Conservation (phyloP, 2,888 invertebrate genomes). For the Rambutsinella grinnellia region DNA sequence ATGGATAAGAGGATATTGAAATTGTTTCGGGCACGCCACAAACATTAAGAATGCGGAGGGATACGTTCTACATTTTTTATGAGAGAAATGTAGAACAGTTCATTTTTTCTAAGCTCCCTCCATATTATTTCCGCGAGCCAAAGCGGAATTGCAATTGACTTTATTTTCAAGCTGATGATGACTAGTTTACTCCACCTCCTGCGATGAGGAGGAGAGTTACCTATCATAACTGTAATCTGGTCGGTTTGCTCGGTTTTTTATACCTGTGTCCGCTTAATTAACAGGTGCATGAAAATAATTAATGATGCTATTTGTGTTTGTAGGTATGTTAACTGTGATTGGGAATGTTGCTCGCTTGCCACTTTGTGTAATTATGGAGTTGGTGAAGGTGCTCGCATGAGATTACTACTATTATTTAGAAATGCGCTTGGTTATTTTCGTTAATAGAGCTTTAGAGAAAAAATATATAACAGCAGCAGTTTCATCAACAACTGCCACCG, state of each 20-base stretch:
- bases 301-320: slow-evolving; percentile 52
- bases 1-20: no score
- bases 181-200: slow-evolving; percentile 40
- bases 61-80: background rate
- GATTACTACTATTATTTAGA: background rate
- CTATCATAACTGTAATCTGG: slow-evolving; percentile 45
- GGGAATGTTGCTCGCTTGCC: slow-evolving; percentile 4
- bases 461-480: background rate
- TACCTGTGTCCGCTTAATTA: slow-evolving; percentile 48
- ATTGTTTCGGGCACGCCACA: no score
- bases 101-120: background rate
- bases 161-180: slow-evolving; percentile 13
- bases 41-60: no score
- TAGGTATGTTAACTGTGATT: slow-evolving; percentile 14
- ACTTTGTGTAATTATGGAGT: background rate
- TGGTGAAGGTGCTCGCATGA: slow-evolving; percentile 15
- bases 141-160: background rate
- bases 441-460: slow-evolving; percentile 18
- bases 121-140: slow-evolving; percentile 20
- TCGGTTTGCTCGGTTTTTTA: slow-evolving; percentile 2
- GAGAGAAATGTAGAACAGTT: slow-evolving; percentile 19
- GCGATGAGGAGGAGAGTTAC: slow-evolving; percentile 35
- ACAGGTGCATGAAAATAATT: slow-evolving; percentile 55
- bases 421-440: slow-evolving; percentile 5
- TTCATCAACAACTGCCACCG: background rate